Evolutionary conservation across 2,113 vertebrate species (phyloP).

Genomic region (Puntigrus tetrazona): DNA sequence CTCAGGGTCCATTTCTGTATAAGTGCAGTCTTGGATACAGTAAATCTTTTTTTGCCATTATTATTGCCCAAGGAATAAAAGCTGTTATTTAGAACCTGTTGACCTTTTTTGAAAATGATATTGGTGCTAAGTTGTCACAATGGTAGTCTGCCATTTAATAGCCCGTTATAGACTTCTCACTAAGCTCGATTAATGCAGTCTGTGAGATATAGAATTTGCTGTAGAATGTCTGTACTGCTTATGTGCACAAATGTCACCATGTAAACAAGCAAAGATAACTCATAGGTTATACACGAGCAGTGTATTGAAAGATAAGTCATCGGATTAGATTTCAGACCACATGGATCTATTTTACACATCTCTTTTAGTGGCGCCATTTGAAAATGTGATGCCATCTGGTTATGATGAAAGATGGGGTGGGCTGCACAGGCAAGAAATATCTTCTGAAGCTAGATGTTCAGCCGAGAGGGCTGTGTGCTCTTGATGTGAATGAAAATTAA

Average conservation of each 20-base stretch:
- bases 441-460: background rate
- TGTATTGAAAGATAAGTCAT: constrained; percentile 35
- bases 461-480: background rate
- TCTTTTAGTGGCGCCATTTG: constrained; percentile 20
- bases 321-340: constrained; percentile 18
- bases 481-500: constrained; percentile 38
- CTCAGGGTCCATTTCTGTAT: background rate
- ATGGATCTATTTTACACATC: constrained; percentile 27
- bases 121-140: background rate
- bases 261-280: constrained; percentile 20
- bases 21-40: background rate
- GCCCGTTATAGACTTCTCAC: background rate
- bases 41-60: background rate
- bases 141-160: background rate
- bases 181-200: background rate
- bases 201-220: background rate
- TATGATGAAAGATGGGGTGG: constrained; percentile 22
- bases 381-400: constrained; percentile 32
- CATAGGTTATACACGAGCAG: constrained; percentile 13
- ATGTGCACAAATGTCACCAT: background rate
- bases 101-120: background rate
- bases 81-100: background rate
- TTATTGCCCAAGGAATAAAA: background rate
- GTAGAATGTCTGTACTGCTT: constrained; percentile 27
- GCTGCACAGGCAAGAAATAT: background rate